Evolutionary conservation across 2,888 invertebrate genomes (phyloP), one percentile per base, ranked within the genome.

Genomic region (Drosophila merina): DNA sequence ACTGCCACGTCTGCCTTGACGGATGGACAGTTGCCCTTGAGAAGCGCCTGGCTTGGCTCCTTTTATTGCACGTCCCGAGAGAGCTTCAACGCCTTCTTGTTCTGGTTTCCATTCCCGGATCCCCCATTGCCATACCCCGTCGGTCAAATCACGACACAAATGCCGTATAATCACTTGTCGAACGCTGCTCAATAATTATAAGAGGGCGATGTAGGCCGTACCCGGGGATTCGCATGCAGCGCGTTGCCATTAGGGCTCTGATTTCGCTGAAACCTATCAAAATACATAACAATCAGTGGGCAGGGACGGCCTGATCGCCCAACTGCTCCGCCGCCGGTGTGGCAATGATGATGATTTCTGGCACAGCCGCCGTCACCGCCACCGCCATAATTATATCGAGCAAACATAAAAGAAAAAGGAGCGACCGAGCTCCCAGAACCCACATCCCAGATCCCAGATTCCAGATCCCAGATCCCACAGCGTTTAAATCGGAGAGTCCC

Each of bases 191-290:
- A 87, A 87, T 88, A 88, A 84, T 88, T 88, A 88, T 78, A 75
- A 76, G 52, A 50, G 69, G 67, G 48, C 56, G 47, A 57, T 9
- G 66, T 52, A 31, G 74, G 70, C 12, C 7, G 70, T 6, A 33
- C 49, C 56, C 26, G 12, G 14, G 45, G 63, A 52, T 52, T 86
- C 80, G 74, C 80, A 77, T 83, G 86, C 86, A 86, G 71, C 72
- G 63, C 63, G 55, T 73, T 52, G 75, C 83, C 72, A 88, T 84
- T 88, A 87, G 70, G 64, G 79, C 72, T 70, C 79, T 80, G 87
- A 88, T 87, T 88, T 86, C 88, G 82, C 69, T 80, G 88, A 84
- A 84, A 84, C 82, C 88, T 74, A 88, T 88, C 85, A 84, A 84
- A 84, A 83, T 86, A 85, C 87, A 86, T 74, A 88, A 83, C 77